phyloP scores from a whole-genome alignment of 2,888 invertebrate genomes.

The Tiliacea aurago region DNA sequence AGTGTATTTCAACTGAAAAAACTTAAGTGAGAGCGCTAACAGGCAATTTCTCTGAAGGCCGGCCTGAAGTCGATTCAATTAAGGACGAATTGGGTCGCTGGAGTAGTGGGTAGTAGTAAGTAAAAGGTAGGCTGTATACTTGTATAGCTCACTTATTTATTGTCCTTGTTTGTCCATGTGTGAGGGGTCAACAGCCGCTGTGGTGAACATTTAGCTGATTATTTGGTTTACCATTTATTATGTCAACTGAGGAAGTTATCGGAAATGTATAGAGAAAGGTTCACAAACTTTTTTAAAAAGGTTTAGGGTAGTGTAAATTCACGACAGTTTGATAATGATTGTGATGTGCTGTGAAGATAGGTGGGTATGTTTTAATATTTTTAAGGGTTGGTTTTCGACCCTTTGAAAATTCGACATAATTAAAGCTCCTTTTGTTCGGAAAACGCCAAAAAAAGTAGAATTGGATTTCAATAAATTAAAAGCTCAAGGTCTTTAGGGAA shows the following conservation, averaged over 20 bases:
- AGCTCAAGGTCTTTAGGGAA: constrained; percentile 41
- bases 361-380: neutral
- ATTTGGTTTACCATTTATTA: constrained; percentile 23
- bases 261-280: neutral
- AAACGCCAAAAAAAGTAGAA: constrained; percentile 4
- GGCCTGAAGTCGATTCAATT: constrained; percentile 68
- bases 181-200: constrained; percentile 32
- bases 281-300: neutral
- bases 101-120: constrained; percentile 62
- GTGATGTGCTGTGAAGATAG: neutral
- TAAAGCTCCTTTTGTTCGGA: constrained; percentile 15
- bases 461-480: constrained; percentile 46
- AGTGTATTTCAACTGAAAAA: constrained; percentile 56
- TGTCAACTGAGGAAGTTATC: neutral
- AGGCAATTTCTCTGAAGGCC: constrained; percentile 65
- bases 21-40: constrained; percentile 60
- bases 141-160: constrained; percentile 50
- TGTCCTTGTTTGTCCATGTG: constrained; percentile 43
- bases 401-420: constrained; percentile 6
- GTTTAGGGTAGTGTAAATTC: neutral
- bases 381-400: neutral
- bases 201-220: neutral
- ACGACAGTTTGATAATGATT: neutral
- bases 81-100: constrained; percentile 69
- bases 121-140: constrained; percentile 48